phyloP scores from a whole-genome alignment of 2,888 invertebrate genomes.

The Drosophila lutescens region DNA sequence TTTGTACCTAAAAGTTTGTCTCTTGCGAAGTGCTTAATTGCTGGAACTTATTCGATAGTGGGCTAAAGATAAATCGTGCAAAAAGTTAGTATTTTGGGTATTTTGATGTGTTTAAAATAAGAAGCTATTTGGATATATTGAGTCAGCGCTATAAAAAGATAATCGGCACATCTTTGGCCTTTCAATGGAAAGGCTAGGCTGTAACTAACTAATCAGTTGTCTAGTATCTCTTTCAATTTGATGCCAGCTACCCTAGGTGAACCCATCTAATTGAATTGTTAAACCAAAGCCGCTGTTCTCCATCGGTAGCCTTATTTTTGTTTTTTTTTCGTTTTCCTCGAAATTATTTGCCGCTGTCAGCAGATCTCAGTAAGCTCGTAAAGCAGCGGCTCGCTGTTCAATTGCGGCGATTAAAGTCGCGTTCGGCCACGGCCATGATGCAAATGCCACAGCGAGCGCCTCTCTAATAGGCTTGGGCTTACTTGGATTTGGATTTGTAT shows the following conservation, averaged over 20 bases:
- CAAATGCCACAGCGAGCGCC: slow-evolving; percentile 62
- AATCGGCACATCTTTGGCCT: slow-evolving; percentile 16
- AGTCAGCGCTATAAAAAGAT: neutral
- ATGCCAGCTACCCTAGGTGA: slow-evolving; percentile 12
- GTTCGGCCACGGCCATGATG: slow-evolving; percentile 53
- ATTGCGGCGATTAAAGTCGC: slow-evolving; percentile 65
- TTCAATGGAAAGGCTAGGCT: neutral
- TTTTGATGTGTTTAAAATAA: neutral
- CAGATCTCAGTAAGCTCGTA: slow-evolving; percentile 54
- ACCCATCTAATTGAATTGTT: slow-evolving; percentile 68
- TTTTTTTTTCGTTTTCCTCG: slow-evolving; percentile 15
- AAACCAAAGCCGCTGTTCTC: slow-evolving; percentile 41
- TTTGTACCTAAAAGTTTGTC: slow-evolving; percentile 9
- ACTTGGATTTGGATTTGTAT: slow-evolving; percentile 25
- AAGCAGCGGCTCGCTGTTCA: slow-evolving; percentile 47
- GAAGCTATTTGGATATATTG: too few species aligned
- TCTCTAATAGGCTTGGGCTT: slow-evolving; percentile 65
- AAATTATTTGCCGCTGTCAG: slow-evolving; percentile 60
- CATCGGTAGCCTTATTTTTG: slow-evolving; percentile 40
- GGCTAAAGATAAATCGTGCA: neutral
- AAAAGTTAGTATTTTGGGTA: neutral
- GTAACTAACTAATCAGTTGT: slow-evolving; percentile 17
- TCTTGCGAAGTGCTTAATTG: slow-evolving; percentile 1
- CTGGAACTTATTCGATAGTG: neutral
- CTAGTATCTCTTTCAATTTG: slow-evolving; percentile 3